Evolutionary conservation across 1,140 invertebrate genomes (phyloP).

Genomic region (Holcopasites calliopsidis): DNA sequence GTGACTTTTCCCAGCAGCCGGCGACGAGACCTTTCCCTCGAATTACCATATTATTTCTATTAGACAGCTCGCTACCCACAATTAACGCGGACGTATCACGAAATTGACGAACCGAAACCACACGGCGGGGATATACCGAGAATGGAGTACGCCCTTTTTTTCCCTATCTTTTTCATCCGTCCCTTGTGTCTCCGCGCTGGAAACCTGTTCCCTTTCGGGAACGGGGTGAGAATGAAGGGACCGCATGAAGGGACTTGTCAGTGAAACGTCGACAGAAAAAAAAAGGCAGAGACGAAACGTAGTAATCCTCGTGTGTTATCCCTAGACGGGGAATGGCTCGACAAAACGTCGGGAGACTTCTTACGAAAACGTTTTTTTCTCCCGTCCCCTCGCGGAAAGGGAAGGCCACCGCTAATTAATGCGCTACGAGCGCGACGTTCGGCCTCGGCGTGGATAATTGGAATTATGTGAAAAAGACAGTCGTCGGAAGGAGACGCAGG

Average conservation of each 20-base stretch:
- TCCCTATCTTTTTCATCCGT: conserved; percentile 4
- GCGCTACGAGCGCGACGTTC: conserved; percentile 56
- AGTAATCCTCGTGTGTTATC: conserved; percentile 51
- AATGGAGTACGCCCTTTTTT: background rate
- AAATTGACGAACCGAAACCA: conserved; percentile 74
- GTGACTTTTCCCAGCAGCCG: background rate
- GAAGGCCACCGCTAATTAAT: conserved; percentile 76
- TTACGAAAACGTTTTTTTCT: conserved; percentile 59
- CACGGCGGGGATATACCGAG: background rate
- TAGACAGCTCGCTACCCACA: conserved; percentile 76
- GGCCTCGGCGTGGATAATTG: conserved; percentile 74
- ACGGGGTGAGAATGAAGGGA: conserved; percentile 45
- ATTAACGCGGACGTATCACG: conserved; percentile 73
- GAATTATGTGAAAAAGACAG: conserved; percentile 75
- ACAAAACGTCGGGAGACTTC: conserved; percentile 64
- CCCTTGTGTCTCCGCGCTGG: conserved; percentile 17
- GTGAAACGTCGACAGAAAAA: conserved; percentile 29
- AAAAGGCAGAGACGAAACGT: conserved; percentile 43
- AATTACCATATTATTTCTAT: conserved; percentile 79
- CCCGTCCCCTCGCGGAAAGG: background rate
- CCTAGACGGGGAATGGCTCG: conserved; percentile 55
- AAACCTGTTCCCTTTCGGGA: conserved; percentile 62
- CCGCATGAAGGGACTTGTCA: background rate
- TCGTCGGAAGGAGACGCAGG: conserved; percentile 1
- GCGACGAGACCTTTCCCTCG: conserved; percentile 22